These are phyloP conservation scores for Drosophila burlai DNA, from an alignment of 1,140 invertebrate species.

Conservation along the genomic window DNA sequence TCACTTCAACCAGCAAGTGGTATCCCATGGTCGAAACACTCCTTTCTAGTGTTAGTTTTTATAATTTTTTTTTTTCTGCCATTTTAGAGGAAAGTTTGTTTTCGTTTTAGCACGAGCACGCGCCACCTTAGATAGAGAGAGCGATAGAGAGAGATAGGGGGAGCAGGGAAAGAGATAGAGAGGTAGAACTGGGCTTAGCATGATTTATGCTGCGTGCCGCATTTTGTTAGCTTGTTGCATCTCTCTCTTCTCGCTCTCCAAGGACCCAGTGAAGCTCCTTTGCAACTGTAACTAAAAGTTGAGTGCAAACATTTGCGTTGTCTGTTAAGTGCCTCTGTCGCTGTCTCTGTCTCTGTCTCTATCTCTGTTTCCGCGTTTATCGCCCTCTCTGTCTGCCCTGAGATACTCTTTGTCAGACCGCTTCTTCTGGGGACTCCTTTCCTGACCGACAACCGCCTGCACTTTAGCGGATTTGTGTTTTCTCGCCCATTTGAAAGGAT, in stretches of 20 bases:
- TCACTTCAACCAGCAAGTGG: not conserved
- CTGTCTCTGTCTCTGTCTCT: not conserved
- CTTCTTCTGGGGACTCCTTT: conserved; percentile 16
- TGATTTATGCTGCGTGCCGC: conserved; percentile 74
- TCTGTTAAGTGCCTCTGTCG: conserved; percentile 60
- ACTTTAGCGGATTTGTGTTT: conserved; percentile 82
- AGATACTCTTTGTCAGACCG: conserved; percentile 8
- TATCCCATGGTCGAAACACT: not conserved
- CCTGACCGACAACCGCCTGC: conserved; percentile 73
- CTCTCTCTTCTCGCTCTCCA: not conserved
- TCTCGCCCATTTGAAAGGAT: conserved; percentile 81
- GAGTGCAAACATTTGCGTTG: conserved; percentile 74
- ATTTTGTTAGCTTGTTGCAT: conserved; percentile 74
- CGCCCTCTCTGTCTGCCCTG: not conserved
- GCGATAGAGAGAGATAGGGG: not conserved
- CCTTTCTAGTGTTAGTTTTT: not conserved
- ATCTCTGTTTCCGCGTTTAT: no score
- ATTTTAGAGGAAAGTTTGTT: conserved; percentile 72
- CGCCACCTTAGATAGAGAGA: conserved; percentile 13
- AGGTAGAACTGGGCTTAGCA: conserved; percentile 49
- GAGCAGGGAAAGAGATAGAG: not conserved
- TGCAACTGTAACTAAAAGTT: conserved; percentile 76
- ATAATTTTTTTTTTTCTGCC: conserved; percentile 25
- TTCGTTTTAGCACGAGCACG: conserved; percentile 51
- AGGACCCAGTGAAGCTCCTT: conserved; percentile 3